Evolutionary conservation across 2,113 vertebrate species (phyloP).

Genomic region (Alligator sinensis): DNA sequence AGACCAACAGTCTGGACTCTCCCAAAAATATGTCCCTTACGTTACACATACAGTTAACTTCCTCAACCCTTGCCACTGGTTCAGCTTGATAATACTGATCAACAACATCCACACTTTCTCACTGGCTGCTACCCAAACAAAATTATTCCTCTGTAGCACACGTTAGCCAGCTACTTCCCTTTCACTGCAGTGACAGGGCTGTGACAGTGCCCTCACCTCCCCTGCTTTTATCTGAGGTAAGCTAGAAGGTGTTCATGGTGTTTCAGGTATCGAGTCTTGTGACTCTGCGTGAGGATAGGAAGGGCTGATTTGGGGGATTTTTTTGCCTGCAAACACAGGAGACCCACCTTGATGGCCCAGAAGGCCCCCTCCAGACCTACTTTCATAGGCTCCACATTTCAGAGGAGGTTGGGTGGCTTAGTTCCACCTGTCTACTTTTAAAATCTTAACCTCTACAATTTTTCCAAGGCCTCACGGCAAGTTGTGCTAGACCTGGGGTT

Average conservation of each 20-base stretch:
- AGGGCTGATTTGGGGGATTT: too few species aligned
- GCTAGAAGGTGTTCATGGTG: too few species aligned
- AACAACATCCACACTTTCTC: not conserved
- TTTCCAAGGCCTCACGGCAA: not conserved
- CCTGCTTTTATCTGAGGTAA: too few species aligned
- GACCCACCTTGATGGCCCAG: not conserved
- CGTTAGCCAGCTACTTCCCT: too few species aligned
- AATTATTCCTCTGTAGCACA: not conserved
- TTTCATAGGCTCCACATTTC: not conserved
- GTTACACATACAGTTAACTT: not conserved
- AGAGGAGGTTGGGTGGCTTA: not conserved
- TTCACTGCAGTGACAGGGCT: too few species aligned
- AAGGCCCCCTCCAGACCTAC: not conserved
- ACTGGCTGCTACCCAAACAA: not conserved
- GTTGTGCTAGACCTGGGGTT: not conserved
- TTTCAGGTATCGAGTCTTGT: too few species aligned
- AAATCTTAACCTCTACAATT: not conserved
- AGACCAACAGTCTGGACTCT: too few species aligned
- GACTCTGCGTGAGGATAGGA: too few species aligned
- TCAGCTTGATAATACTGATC: not conserved
- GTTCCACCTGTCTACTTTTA: not conserved
- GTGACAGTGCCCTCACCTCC: too few species aligned
- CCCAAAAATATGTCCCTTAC: not conserved
- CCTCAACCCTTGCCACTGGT: not conserved
- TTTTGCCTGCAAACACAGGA: too few species aligned